These are phyloP conservation scores for Rallus limicola DNA, from an alignment of 2,113 vertebrate genomes.

Conservation along the genomic window DNA sequence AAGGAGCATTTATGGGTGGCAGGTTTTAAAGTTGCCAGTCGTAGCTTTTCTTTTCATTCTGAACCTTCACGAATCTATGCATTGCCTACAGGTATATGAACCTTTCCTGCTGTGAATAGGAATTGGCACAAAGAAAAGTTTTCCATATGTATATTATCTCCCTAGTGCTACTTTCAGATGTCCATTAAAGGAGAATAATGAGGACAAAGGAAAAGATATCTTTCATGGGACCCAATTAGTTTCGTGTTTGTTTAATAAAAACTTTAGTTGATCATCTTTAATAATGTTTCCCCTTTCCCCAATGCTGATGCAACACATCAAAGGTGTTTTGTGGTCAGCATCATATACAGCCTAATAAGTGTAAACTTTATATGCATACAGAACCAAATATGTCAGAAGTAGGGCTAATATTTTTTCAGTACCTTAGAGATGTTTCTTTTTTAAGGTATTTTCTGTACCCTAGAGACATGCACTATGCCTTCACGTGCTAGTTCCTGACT, in stretches of 20 bases:
- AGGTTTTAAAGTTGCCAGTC: background rate
- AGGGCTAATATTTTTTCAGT: background rate
- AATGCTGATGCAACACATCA: background rate
- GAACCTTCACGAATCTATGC: background rate
- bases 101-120: background rate
- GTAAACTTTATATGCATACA: background rate
- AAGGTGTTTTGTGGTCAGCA: background rate
- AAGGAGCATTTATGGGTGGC: background rate
- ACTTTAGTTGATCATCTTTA: background rate
- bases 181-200: background rate
- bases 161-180: background rate
- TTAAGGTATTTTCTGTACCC: background rate
- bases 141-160: background rate
- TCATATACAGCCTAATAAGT: background rate
- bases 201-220: background rate
- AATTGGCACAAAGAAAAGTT: background rate
- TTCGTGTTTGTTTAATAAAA: slow-evolving; percentile 3
- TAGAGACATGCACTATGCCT: background rate
- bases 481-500: background rate
- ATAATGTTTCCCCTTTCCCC: background rate
- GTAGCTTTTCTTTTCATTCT: background rate
- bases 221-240: slow-evolving; percentile 24
- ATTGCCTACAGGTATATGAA: background rate
- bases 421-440: background rate
- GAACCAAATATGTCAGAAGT: background rate